phyloP scores from a whole-genome alignment of 2,888 invertebrate species.

The Trissonchulus latispiculum region DNA sequence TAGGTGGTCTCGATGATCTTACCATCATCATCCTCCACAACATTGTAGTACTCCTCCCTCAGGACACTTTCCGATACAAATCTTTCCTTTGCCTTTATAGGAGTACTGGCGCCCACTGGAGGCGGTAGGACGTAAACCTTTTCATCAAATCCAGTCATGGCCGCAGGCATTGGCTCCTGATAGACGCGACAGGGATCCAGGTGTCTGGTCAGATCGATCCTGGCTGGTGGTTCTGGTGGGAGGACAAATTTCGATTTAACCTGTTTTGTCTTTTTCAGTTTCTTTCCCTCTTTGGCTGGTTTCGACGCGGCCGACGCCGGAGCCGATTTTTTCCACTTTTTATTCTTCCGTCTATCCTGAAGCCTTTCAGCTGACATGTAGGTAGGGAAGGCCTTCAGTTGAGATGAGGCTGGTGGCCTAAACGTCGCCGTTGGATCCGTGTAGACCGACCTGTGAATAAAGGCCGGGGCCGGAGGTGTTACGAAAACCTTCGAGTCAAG shows the following conservation, averaged over 20 bases:
- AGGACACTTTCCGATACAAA: background rate
- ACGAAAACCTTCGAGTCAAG: background rate
- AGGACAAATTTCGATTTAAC: no score
- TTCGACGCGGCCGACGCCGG: background rate
- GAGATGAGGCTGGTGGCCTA: background rate
- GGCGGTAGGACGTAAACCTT: background rate
- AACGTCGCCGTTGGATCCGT: background rate
- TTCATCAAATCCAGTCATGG: background rate
- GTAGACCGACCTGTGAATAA: background rate
- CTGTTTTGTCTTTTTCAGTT: constrained; percentile 34
- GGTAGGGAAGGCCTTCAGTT: background rate
- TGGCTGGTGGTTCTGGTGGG: background rate
- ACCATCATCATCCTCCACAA: background rate
- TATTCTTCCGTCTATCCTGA: constrained; percentile 42
- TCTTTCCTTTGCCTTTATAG: background rate
- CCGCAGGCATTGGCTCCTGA: background rate
- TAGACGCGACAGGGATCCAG: background rate
- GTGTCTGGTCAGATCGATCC: background rate
- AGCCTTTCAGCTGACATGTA: constrained; percentile 10
- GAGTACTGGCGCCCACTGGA: background rate
- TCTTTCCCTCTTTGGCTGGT: constrained; percentile 48
- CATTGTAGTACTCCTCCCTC: background rate
- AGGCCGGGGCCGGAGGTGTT: background rate
- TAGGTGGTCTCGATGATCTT: background rate
- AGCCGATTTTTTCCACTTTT: constrained; percentile 41